Conservation (phyloP, 2,888 invertebrate species). For the Erebia ligea region DNA sequence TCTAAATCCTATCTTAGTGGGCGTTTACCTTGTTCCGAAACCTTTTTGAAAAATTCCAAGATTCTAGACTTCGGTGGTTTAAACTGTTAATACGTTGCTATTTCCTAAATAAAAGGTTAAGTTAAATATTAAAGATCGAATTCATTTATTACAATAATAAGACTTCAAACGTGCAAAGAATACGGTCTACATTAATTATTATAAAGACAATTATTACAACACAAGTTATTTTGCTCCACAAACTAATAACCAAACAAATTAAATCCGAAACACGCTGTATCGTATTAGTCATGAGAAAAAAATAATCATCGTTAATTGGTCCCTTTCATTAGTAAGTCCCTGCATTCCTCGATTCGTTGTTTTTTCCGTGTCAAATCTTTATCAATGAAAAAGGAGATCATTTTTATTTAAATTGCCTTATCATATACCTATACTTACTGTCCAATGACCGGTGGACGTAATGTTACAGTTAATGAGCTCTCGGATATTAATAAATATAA, state of each 20-base stretch:
- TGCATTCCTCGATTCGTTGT: constrained; percentile 74
- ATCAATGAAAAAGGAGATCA: constrained; percentile 82
- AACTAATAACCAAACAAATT: constrained; percentile 1
- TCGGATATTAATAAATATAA: constrained; percentile 36
- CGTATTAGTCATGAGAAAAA: constrained; percentile 70
- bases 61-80: too few relatives aligned
- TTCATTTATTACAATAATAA: too few relatives aligned
- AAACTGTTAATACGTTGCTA: too few relatives aligned
- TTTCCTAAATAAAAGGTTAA: too few relatives aligned
- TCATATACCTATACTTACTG: constrained; percentile 59
- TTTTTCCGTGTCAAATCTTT: constrained; percentile 81
- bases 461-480: constrained; percentile 60
- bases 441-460: constrained; percentile 64
- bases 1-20: too few relatives aligned
- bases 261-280: constrained; percentile 58
- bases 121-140: too few relatives aligned
- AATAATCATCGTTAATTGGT: constrained; percentile 82
- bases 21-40: too few relatives aligned
- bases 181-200: too few relatives aligned
- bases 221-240: background rate
- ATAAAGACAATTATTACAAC: too few relatives aligned
- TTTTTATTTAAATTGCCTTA: constrained; percentile 80
- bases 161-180: too few relatives aligned
- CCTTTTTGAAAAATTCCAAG: too few relatives aligned
- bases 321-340: constrained; percentile 81